Evolutionary conservation across 2,113 vertebrate genomes (phyloP).

Genomic region (Lipotes vexillifer): DNA sequence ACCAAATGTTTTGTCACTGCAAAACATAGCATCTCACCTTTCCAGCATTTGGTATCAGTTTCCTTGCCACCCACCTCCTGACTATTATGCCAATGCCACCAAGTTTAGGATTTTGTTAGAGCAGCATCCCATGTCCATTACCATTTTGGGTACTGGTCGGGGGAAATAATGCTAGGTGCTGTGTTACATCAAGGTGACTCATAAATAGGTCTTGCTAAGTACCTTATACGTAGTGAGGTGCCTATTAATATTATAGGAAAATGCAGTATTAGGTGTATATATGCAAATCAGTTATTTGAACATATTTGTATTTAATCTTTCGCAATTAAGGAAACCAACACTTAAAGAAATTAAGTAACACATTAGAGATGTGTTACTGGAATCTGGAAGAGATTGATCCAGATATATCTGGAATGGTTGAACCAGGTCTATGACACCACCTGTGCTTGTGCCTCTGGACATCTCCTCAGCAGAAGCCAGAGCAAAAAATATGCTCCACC

Average conservation of each 20-base stretch:
- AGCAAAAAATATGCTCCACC: neutral
- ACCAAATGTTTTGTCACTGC: neutral
- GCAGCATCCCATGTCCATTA: no score
- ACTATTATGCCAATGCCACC: neutral
- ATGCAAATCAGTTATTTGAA: neutral
- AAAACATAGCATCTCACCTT: neutral
- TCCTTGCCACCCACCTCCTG: neutral
- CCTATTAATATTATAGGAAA: neutral
- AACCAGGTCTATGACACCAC: neutral
- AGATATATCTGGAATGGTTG: neutral
- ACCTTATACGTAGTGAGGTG: no score
- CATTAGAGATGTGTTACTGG: neutral
- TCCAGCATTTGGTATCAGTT: neutral
- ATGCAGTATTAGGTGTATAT: neutral
- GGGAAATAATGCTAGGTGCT: neutral
- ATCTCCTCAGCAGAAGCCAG: neutral
- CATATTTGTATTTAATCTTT: neutral
- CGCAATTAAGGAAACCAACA: neutral
- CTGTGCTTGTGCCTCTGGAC: accelerated
- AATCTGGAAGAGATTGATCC: no score
- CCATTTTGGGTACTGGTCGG: neutral
- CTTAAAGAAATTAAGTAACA: neutral
- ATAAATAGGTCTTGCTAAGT: neutral
- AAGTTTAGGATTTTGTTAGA: neutral
- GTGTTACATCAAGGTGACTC: neutral